Base-by-base conservation (phyloP, 2,113 vertebrate species). In the Chinchilla lanigera region DNA sequence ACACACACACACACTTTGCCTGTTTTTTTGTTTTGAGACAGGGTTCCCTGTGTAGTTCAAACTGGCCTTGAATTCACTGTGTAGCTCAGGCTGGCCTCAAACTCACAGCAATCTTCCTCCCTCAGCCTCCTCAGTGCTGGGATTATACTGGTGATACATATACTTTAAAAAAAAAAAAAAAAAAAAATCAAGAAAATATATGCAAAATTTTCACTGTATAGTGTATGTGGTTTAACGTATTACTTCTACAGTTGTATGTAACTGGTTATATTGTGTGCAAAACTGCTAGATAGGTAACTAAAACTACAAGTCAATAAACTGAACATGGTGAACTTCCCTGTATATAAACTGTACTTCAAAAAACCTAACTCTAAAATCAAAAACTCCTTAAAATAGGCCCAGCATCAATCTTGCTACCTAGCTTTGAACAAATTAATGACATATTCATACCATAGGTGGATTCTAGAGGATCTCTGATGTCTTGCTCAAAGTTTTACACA, bases 291-390 rank as follows among this genome's bases (percentile, higher is more conserved):
- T 75, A 89, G 19, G 7, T 56, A 92, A 87, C 82, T 78, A 84
- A 83, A 83, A 90, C n/a, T 88, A 94, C 5, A 88, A 20, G n/a
- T 41, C 9, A 54, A 50, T 82, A 54, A 54, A 52, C 11, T 90
- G 61, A 91, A 93, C 71, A 89, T 41, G n/a, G 44, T 52, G 13
- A 84, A 38, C n/a, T 83, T 94, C 67, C 58, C 22, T 63, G 24
- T 86, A 50, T n/a, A 4, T 75, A 86, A 81, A 92, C 35, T 52
- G 50, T 71, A 83, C 28, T 69, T 90, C 20, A 90, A 90, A 20
- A 94, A 96, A 60, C 12, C 20, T 71, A n/a, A 93, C 19, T 88
- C 47, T 93, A 93, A 97, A 90, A 71, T 24, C 50, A 63, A 77
- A 4, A 95, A 75, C 28, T 84, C n/a, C 69, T 86, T 67, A 58